A percentile compares a stretch with the other conserved stretches of the same genome.
phyloP scores from a whole-genome alignment of 2,888 invertebrate species.

The Scotopteryx bipunctaria region DNA sequence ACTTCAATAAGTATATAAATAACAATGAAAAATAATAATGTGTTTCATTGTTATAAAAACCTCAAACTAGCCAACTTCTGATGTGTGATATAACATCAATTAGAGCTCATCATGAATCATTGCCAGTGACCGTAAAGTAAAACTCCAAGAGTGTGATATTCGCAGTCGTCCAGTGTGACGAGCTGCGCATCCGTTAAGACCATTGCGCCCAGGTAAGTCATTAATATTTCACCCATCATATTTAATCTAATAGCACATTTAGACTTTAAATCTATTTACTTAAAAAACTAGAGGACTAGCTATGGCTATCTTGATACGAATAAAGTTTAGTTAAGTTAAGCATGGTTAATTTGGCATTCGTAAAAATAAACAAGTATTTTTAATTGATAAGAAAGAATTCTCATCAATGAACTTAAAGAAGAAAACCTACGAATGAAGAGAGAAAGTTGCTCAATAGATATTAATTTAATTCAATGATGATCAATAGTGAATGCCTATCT shows the following conservation, averaged over 20 bases:
- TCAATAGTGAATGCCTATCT: neutral
- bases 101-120: conserved; percentile 12
- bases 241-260: too few species aligned
- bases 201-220: conserved; percentile 19
- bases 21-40: neutral
- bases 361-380: too few species aligned
- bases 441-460: neutral
- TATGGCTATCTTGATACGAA: too few species aligned
- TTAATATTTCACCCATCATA: neutral
- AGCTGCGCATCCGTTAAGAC: conserved; percentile 31
- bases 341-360: too few species aligned
- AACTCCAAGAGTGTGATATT: conserved; percentile 22
- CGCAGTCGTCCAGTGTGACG: conserved; percentile 32
- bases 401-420: too few species aligned
- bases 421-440: neutral
- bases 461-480: neutral
- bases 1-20: neutral
- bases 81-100: neutral
- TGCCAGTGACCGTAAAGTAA: conserved; percentile 26
- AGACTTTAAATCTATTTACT: too few species aligned
- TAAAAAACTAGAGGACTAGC: too few species aligned
- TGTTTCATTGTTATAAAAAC: too few species aligned
- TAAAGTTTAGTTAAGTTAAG: too few species aligned
- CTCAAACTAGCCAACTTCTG: conserved; percentile 1
- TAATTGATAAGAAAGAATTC: too few species aligned